Evolutionary conservation across 1,140 invertebrate genomes (phyloP).

Genomic region (Babylonia areolata): DNA sequence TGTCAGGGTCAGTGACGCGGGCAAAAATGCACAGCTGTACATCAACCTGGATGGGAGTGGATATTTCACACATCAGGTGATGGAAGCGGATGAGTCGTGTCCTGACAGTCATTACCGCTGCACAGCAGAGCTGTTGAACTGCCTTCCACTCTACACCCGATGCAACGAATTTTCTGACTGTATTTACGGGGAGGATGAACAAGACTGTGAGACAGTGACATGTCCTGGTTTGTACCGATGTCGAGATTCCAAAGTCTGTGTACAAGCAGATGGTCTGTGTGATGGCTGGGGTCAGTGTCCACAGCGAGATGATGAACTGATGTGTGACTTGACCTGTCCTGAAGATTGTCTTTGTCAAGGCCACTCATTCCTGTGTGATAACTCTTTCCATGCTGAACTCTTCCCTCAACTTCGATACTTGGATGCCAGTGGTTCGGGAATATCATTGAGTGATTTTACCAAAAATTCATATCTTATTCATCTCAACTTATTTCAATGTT

Average conservation of each 20-base stretch:
- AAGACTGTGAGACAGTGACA: not conserved
- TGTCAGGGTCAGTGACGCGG: not conserved
- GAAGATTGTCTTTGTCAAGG: not conserved
- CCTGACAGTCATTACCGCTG: not conserved
- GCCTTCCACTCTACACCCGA: conserved; percentile 1
- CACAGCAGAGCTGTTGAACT: not conserved
- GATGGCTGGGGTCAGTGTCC: conserved; percentile 22
- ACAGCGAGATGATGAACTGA: conserved; percentile 17
- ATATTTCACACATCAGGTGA: not conserved
- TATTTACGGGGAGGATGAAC: not conserved
- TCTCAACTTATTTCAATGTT: not conserved
- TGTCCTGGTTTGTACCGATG: conserved; percentile 16
- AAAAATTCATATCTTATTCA: not conserved
- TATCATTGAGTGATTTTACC: not conserved
- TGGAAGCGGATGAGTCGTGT: not conserved
- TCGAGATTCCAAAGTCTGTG: not conserved
- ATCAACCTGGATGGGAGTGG: not conserved
- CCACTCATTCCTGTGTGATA: not conserved
- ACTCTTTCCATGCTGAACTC: not conserved
- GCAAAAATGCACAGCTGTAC: not conserved
- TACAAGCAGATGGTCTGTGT: not conserved
- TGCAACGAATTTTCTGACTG: conserved; percentile 27
- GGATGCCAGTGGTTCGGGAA: not conserved
- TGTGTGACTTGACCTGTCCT: conserved; percentile 10
- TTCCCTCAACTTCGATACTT: not conserved